Evolutionary conservation across 2,797 vertebrate genomes (phyloP), one percentile per base, ranked within the genome.

Genomic region (Megalops cyprinoides): DNA sequence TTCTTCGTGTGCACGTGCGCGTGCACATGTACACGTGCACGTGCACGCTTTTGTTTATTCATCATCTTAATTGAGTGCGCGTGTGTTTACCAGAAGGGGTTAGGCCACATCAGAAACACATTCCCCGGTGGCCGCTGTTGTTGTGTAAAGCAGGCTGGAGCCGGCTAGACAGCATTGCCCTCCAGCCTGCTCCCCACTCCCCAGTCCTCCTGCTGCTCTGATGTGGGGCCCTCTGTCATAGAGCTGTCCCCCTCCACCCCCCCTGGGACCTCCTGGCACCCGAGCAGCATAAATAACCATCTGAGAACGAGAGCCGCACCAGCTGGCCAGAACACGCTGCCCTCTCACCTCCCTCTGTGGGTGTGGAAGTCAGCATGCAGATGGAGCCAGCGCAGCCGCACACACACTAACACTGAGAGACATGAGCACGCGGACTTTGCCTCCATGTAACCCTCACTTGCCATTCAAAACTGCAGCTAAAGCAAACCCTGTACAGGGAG

Each of bases 11-110:
- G 8, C 4, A 31, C 42, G 65, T 73, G 31, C 42, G 65, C 55
- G 67, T 79, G 49, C 74, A 34, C 56, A 67, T 74, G 67, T 74
- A 23, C 44, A 23, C 60, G 67, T 51, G 34, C 31, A 20, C 39
- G 65, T 39, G 65, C 55, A 31, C 18, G 15, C 18, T 25, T 37
- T 39, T 28, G 56, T 14, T 8, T 28, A 44, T 78, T 62, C 46
- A 58, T 48, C 20, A 48, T 55, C 44, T 49, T 46, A 74, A 74
- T 74, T 46, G 44, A 14, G 46, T 48, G 15, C 4, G 28, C 2
- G 34, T 37, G 14, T 67, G 62, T 37, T 67, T 67, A 67, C 62
- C 62, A 39, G 62, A 67, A 42, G 37, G 65, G 65, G 65, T 42
- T 9, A 42, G 15, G 18, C 34, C 42, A 34, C 39, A 69, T 69